These are phyloP conservation scores for Odontesthes bonariensis DNA, from an alignment of 2,113 vertebrate genomes.

Conservation along the genomic window DNA sequence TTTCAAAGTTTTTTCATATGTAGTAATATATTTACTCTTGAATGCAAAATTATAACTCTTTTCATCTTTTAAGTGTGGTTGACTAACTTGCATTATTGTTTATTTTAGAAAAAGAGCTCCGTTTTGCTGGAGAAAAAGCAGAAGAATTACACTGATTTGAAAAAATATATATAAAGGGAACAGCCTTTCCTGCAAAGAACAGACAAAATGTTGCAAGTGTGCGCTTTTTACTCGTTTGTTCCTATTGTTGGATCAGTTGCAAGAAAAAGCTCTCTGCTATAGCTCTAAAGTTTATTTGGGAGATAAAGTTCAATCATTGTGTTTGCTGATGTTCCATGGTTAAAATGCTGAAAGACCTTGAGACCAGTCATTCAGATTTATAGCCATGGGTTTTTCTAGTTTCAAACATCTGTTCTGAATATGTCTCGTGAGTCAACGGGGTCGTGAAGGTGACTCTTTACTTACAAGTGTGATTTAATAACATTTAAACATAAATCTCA, in stretches of 20 bases:
- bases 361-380: not conserved
- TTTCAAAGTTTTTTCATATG: too few species aligned
- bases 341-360: not conserved
- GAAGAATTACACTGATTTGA: not conserved
- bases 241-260: too few species aligned
- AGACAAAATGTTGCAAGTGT: not conserved
- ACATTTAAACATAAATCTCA: slow-evolving; percentile 21
- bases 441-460: slow-evolving; percentile 20
- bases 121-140: not conserved
- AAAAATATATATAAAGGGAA: not conserved
- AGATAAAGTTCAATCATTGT: too few species aligned
- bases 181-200: not conserved
- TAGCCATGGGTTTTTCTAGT: slow-evolving; percentile 2
- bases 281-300: too few species aligned
- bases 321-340: not conserved
- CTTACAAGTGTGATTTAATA: slow-evolving; percentile 10
- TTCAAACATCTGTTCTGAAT: slow-evolving; percentile 27
- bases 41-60: not conserved
- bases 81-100: too few species aligned
- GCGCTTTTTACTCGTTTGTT: not conserved
- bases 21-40: too few species aligned
- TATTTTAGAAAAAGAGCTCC: not conserved
- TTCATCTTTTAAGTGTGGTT: not conserved
- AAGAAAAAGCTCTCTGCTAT: too few species aligned
- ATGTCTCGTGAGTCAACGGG: not conserved